These are phyloP conservation scores for Drosophila acutilabella DNA, from an alignment of 2,888 invertebrate genomes.

Conservation along the genomic window DNA sequence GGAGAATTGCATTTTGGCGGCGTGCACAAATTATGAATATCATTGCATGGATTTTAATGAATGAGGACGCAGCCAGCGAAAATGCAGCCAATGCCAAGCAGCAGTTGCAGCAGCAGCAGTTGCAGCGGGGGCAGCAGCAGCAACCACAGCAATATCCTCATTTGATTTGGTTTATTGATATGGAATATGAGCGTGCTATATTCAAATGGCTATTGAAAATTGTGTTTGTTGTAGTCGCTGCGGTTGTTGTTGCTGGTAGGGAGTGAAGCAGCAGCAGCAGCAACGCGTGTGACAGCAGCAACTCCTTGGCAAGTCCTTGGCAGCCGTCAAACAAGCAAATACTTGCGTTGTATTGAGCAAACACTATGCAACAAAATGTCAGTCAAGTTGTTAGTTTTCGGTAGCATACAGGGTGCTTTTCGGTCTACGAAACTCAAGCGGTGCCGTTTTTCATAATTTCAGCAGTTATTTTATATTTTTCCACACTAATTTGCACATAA, in stretches of 20 bases:
- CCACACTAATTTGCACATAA: not conserved
- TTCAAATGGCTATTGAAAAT: slow-evolving; percentile 35
- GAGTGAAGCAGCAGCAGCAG: slow-evolving; percentile 1
- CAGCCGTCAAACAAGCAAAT: slow-evolving; percentile 46
- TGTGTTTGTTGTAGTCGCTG: not conserved
- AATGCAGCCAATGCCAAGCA: slow-evolving; percentile 28
- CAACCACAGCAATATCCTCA: slow-evolving; percentile 8
- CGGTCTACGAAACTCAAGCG: no score
- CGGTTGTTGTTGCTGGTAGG: slow-evolving; percentile 3
- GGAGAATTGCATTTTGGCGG: slow-evolving; percentile 61
- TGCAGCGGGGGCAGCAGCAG: slow-evolving; percentile 1
- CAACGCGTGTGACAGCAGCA: slow-evolving; percentile 57
- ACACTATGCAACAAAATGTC: slow-evolving; percentile 36
- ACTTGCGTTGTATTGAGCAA: slow-evolving; percentile 44
- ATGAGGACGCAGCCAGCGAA: slow-evolving; percentile 45
- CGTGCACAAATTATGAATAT: slow-evolving; percentile 67
- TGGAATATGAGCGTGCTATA: slow-evolving; percentile 34
- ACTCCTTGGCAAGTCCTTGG: slow-evolving; percentile 54
- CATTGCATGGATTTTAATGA: slow-evolving; percentile 54
- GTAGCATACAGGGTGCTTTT: no score
- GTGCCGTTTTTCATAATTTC: no score
- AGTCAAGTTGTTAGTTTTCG: no score
- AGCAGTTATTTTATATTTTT: no score
- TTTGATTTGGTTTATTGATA: slow-evolving; percentile 43
- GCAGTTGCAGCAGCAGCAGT: slow-evolving; percentile 16